Percentiles rank a stretch among this genome's conserved stretches.
phyloP scores from a whole-genome alignment of 1,140 invertebrate genomes.

The Trichoplusia ni region DNA sequence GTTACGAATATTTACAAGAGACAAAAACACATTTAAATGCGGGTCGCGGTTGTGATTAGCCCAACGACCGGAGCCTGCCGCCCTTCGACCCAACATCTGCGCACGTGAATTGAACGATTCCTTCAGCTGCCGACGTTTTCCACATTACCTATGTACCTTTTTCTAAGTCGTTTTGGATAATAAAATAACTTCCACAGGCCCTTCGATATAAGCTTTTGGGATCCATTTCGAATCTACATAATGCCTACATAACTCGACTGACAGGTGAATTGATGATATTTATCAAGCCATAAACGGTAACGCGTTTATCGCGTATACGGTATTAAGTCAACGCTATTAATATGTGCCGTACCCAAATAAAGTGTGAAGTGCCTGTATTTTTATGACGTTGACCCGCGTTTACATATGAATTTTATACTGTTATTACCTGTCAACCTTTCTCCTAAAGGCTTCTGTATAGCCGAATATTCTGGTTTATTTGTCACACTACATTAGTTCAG shows the following conservation, averaged over 20 bases:
- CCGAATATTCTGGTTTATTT: conserved; percentile 5
- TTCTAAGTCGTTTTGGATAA: conserved; percentile 33
- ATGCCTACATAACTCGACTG: conserved; percentile 4
- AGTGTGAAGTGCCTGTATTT: conserved; percentile 9
- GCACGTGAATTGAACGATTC: conserved; percentile 43
- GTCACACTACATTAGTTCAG: not conserved
- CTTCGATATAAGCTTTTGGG: conserved; percentile 16
- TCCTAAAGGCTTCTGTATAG: not conserved
- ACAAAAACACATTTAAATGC: conserved; percentile 74
- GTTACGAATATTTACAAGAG: conserved; percentile 52
- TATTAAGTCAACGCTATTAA: conserved; percentile 13
- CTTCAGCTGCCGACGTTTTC: conserved; percentile 31
- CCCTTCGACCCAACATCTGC: conserved; percentile 36
- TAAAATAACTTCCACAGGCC: conserved; percentile 25
- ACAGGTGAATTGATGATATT: conserved; percentile 9
- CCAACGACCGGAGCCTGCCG: conserved; percentile 33
- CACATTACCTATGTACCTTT: conserved; percentile 24
- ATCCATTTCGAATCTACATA: conserved; percentile 20
- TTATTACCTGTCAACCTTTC: conserved; percentile 12
- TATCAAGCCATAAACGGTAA: conserved; percentile 7
- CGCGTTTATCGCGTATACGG: conserved; percentile 11
- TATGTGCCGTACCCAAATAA: not conserved
- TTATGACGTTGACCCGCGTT: conserved; percentile 16
- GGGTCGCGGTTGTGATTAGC: conserved; percentile 71
- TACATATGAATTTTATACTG: conserved; percentile 1